These are phyloP conservation scores for Mohoua ochrocephala DNA, from an alignment of 2,113 vertebrate genomes.

Conservation along the genomic window DNA sequence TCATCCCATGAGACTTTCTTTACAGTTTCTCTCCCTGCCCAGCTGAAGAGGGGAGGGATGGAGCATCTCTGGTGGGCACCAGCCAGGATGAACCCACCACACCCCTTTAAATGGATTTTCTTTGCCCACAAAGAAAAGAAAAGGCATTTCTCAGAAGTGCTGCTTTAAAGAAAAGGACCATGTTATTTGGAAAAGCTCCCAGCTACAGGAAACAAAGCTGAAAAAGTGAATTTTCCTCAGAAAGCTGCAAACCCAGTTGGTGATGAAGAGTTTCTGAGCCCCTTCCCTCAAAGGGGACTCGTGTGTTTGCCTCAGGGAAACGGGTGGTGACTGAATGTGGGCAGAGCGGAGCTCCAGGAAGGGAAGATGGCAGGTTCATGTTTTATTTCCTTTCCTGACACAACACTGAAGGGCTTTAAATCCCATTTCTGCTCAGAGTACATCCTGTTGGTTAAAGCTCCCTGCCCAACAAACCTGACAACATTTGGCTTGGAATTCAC, in stretches of 20 bases:
- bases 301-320: background rate
- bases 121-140: background rate
- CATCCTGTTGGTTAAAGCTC: background rate
- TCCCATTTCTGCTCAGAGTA: background rate
- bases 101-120: background rate
- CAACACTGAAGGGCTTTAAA: background rate
- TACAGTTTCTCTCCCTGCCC: background rate
- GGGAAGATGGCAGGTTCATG: background rate
- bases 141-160: background rate
- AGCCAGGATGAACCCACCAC: background rate
- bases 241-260: background rate
- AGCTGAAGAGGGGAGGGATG: background rate
- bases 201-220: background rate
- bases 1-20: background rate
- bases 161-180: background rate
- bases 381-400: slow-evolving; percentile 1
- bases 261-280: background rate
- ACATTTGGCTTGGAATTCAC: background rate
- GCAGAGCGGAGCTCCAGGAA: background rate
- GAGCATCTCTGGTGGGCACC: background rate
- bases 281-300: background rate
- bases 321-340: background rate
- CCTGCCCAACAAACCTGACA: background rate
- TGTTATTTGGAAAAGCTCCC: background rate
- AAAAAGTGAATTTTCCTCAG: background rate